A percentile compares a stretch with the other conserved stretches of the same genome.
These are phyloP conservation scores for Marronus borbonicus DNA, from an alignment of 2,888 invertebrate species.

Conservation along the genomic window DNA sequence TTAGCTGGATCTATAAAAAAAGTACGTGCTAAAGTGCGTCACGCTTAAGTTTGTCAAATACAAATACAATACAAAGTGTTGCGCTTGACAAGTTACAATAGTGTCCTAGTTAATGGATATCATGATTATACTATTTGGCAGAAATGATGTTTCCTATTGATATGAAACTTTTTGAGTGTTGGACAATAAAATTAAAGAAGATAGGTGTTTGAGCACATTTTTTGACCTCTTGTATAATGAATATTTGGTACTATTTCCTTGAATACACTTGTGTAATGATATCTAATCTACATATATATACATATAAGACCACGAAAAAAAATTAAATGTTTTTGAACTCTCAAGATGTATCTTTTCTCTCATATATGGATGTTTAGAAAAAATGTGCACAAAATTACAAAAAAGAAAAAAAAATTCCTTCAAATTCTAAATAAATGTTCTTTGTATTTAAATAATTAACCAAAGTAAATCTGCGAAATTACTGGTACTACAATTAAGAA, in stretches of 20 bases:
- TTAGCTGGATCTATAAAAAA: too few relatives aligned
- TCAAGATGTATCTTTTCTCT: slow-evolving; percentile 5
- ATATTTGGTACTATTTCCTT: slow-evolving; percentile 1
- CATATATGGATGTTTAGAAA: slow-evolving; percentile 10
- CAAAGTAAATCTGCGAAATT: background rate
- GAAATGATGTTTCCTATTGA: too few relatives aligned
- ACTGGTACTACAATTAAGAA: background rate
- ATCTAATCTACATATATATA: background rate
- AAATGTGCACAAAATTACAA: slow-evolving; percentile 4
- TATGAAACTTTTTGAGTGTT: background rate
- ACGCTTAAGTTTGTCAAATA: too few relatives aligned
- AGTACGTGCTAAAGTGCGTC: too few relatives aligned
- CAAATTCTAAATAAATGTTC: slow-evolving; percentile 18
- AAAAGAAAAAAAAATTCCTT: slow-evolving; percentile 1
- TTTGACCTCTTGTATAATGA: background rate
- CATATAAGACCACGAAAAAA: background rate
- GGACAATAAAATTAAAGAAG: background rate
- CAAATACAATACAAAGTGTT: too few relatives aligned
- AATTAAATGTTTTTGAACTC: slow-evolving; percentile 11
- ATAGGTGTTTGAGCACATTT: background rate
- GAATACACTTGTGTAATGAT: background rate
- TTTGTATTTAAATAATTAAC: slow-evolving; percentile 8
- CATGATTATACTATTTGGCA: too few relatives aligned
- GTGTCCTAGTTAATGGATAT: too few relatives aligned
- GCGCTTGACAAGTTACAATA: too few relatives aligned